phyloP scores from a whole-genome alignment of 2,113 vertebrate species.

The Spizaetus ornatus region DNA sequence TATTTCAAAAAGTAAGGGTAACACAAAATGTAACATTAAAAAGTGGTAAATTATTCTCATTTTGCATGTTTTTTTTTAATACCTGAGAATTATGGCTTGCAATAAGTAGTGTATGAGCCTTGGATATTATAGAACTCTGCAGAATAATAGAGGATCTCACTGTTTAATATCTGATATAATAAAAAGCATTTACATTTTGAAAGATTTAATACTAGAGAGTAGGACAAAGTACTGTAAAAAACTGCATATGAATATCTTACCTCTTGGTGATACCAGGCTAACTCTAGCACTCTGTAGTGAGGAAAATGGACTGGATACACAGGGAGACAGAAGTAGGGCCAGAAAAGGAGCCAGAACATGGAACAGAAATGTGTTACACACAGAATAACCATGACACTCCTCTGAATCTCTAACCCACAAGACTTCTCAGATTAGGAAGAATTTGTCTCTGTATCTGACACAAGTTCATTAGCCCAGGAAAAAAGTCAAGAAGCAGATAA shows the following conservation, averaged over 20 bases:
- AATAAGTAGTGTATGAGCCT: slow-evolving; percentile 44
- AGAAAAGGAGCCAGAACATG: not conserved
- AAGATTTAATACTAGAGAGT: not conserved
- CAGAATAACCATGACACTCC: not conserved
- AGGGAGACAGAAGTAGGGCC: not conserved
- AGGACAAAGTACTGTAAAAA: not conserved
- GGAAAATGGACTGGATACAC: not conserved
- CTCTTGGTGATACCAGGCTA: not conserved
- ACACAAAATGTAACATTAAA: slow-evolving; percentile 4
- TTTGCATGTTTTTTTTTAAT: slow-evolving; percentile 27
- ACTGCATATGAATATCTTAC: not conserved
- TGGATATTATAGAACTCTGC: slow-evolving; percentile 36
- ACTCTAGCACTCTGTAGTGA: not conserved
- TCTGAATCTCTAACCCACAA: not conserved
- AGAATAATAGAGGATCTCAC: slow-evolving; percentile 36
- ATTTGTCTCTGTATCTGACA: not conserved
- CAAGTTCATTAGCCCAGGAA: not conserved
- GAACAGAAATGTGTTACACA: not conserved
- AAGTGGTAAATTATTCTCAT: slow-evolving; percentile 25
- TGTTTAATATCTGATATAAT: slow-evolving; percentile 52
- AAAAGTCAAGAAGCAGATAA: not conserved
- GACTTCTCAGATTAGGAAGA: not conserved
- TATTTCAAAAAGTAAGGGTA: slow-evolving; percentile 26
- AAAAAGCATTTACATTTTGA: slow-evolving; percentile 42
- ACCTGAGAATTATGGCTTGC: slow-evolving; percentile 36